Base-by-base conservation (phyloP, 2,888 invertebrate genomes). In the Oasisia sp. region DNA sequence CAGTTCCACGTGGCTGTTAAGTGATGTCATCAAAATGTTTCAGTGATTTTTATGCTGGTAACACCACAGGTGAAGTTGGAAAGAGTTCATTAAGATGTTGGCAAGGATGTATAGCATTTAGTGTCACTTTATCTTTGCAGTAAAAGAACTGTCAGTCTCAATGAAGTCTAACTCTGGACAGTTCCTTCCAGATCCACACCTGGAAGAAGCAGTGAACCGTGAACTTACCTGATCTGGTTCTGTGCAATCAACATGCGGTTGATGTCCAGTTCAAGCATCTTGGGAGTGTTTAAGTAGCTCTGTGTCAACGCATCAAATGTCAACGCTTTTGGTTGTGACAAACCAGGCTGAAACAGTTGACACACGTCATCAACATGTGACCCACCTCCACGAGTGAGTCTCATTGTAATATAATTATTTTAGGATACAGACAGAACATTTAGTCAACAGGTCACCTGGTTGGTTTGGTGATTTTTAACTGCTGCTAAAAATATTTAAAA, bases 231-330 rank as follows among this genome's bases (percentile, higher is more conserved):
- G 92, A 96, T 95, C 89, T 95, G 95, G 93, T 96, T 96, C 92
- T 96, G 96, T 91, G 96, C 95, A 94, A 96, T 96, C 94, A 96
- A 94, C 95, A 96, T 96, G 92, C 96, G 94, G 94, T 96, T 96
- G 91, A 96, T 95, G 94, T 96, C 96, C 90, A 96, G 94, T 93
- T 96, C 96, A 44, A 96, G 94, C 38, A 96, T 95, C 92, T 95
- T 93, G 0, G 96, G 96, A 89, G 95, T 96, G 93, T 96, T 95
- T 45, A 94, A 74, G 19, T 32, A 74, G 74, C 27, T 74, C 74
- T 74, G 74, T 74, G 74, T 74, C 74, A n/a, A 19, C 27, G 74
- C n/a, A n/a, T 74, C n/a, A 74, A 74, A 19, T 74, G 74, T 27
- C 74, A 74, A 50, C 4, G 32, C 92, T 91, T 93, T 93, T 0